Evolutionary conservation across 23 tunicate genomes (phyloP).

Genomic region (Corella eumyota): DNA sequence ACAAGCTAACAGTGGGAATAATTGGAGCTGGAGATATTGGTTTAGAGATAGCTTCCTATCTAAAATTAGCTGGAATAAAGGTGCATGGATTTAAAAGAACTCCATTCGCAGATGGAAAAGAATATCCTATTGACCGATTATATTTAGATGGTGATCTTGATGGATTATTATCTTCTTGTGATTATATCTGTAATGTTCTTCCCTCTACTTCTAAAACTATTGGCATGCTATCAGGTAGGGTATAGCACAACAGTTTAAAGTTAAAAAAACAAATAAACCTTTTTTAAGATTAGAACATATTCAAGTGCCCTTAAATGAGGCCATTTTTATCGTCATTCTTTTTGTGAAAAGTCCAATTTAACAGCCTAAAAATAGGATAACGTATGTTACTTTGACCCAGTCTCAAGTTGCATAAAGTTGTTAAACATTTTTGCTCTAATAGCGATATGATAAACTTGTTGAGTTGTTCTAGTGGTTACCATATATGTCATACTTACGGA

Average conservation of each 20-base stretch:
- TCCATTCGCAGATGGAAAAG: background rate
- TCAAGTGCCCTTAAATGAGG: too few relatives aligned
- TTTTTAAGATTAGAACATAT: too few relatives aligned
- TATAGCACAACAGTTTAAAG: too few relatives aligned
- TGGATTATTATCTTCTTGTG: conserved; percentile 16
- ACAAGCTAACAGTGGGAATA: conserved; percentile 18
- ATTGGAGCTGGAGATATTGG: conserved; percentile 43
- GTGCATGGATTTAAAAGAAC: conserved; percentile 14
- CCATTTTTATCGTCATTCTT: too few relatives aligned
- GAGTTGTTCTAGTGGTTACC: too few relatives aligned
- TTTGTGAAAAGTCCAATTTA: too few relatives aligned
- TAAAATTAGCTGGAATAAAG: conserved; percentile 16
- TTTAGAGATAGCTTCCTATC: conserved; percentile 8
- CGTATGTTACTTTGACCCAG: too few relatives aligned
- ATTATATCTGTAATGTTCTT: conserved; percentile 32
- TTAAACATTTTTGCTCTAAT: too few relatives aligned
- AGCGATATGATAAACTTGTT: too few relatives aligned
- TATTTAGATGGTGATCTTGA: conserved; percentile 5
- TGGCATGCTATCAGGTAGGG: conserved; percentile 14
- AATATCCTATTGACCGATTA: conserved; percentile 8
- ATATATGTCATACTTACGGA: too few relatives aligned
- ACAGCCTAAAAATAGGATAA: too few relatives aligned
- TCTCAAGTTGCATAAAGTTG: too few relatives aligned
- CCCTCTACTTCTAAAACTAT: conserved; percentile 26
- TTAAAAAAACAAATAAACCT: background rate